Base-by-base conservation (phyloP, 2,113 vertebrate genomes). In the Castor canadensis region DNA sequence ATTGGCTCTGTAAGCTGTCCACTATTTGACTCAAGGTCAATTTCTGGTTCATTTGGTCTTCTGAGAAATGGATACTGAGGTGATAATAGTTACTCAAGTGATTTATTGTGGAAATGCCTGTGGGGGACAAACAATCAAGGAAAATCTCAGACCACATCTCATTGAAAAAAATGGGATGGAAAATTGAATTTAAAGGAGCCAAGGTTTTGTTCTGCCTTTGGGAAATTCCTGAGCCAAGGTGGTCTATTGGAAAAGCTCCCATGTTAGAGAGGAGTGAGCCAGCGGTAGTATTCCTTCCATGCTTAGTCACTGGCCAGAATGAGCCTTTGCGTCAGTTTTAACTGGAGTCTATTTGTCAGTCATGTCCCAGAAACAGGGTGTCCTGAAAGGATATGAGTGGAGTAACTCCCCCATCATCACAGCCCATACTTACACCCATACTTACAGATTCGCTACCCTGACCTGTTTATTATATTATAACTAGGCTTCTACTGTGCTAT, bases 241-340 rank as follows among this genome's bases (percentile, higher is more conserved):
- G 83, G 30, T 10, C 32, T 2, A 0, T 5, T 35, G 9, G 7
- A 38, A 66, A 26, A 30, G 38, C 12, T 26, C 11, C 13, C 64
- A 1, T 8, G 4, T 82, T 43, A 12, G 35, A 30, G 4, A 13
- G 22, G 13, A 13, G 26, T 4, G 12, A 5, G 19, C 28, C 30
- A 38, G 13, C 22, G 11, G 1, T 3, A 6, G 1, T 7, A 28
- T 28, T 47, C 6, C 20, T 45, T 8, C 3, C 2, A 0, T 6
- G 20, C 28, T 80, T 17, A 43, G 9, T 49, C 5, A 45, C 3
- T 54, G 11, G 19, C 45, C 32, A 13, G 2, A 15, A 76, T 20
- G 54, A 43, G 4, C 32, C 26, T 49, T 58, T 45, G 11, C 47
- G 84, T 72, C 43, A 71, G 3, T 22, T 38, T 45, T 75, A 24